phyloP scores from a whole-genome alignment of 2,113 vertebrate genomes.

The Plectropomus leopardus region DNA sequence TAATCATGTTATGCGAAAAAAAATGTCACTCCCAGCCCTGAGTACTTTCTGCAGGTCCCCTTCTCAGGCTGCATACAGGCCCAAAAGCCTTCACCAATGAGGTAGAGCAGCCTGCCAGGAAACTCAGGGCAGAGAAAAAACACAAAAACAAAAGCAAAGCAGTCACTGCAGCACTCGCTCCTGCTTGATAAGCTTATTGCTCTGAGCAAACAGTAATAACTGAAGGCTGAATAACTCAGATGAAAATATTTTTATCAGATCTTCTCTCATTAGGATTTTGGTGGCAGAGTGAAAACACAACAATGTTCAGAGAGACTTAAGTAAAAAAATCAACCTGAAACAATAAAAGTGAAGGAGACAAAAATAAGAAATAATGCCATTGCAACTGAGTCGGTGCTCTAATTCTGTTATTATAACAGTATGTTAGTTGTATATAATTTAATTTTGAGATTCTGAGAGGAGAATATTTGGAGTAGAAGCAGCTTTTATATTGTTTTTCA shows the following conservation, averaged over 20 bases:
- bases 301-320: neutral
- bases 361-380: neutral
- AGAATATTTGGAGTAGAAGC: neutral
- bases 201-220: constrained; percentile 30
- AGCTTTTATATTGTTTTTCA: neutral
- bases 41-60: no score
- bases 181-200: constrained; percentile 5
- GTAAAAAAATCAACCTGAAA: neutral
- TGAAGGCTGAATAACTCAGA: constrained; percentile 14
- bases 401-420: neutral
- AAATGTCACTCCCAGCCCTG: no score
- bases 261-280: neutral
- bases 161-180: neutral
- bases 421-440: neutral
- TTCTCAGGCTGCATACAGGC: neutral
- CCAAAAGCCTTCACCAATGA: neutral
- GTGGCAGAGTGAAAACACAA: neutral
- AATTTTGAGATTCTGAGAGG: neutral
- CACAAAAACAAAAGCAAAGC: neutral
- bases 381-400: neutral
- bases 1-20: no score
- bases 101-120: neutral
- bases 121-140: no score
- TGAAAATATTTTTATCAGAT: constrained; percentile 16
- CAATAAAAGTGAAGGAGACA: neutral